A percentile compares a stretch with the other conserved stretches of the same genome.
Conservation (phyloP, 2,888 invertebrate species). For the Ennomos erosarius region DNA sequence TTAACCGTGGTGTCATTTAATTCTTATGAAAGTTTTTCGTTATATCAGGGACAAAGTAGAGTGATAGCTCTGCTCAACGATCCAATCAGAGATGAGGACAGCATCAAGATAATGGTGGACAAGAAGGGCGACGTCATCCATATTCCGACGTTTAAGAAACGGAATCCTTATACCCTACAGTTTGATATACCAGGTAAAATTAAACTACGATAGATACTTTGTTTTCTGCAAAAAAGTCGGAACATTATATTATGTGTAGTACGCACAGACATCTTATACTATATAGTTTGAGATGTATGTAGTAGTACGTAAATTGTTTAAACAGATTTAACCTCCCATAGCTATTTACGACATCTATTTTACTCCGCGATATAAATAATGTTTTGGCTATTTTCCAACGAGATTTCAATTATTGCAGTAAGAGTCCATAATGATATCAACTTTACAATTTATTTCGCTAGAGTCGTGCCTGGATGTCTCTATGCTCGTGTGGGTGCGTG, state of each 20-base stretch:
- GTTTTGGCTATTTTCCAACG: too few relatives aligned
- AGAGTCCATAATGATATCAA: too few relatives aligned
- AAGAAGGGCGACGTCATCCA: conserved; percentile 92
- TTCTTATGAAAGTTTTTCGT: conserved; percentile 15
- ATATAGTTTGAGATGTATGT: too few relatives aligned
- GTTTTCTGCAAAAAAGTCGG: too few relatives aligned
- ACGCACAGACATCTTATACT: too few relatives aligned
- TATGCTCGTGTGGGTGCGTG: conserved; percentile 91
- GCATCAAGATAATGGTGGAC: conserved; percentile 91
- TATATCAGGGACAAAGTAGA: conserved; percentile 90
- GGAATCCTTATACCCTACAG: conserved; percentile 94
- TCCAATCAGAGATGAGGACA: conserved; percentile 91
- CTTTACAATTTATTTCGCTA: conserved; percentile 42
- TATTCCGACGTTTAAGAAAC: conserved; percentile 89
- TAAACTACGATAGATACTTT: not conserved
- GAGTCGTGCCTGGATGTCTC: conserved; percentile 93
- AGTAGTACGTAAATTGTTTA: too few relatives aligned
- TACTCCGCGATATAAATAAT: too few relatives aligned
- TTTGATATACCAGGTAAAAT: conserved; percentile 90
- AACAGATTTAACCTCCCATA: too few relatives aligned
- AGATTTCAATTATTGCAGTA: too few relatives aligned
- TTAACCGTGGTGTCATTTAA: too few relatives aligned
- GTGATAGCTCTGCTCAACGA: conserved; percentile 92
- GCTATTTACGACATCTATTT: too few relatives aligned
- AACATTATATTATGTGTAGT: too few relatives aligned